A percentile compares a stretch with the other conserved stretches of the same genome.
Evolutionary conservation across 2,797 vertebrate genomes (phyloP).

Genomic region (Paratrypauchen microcephalus): DNA sequence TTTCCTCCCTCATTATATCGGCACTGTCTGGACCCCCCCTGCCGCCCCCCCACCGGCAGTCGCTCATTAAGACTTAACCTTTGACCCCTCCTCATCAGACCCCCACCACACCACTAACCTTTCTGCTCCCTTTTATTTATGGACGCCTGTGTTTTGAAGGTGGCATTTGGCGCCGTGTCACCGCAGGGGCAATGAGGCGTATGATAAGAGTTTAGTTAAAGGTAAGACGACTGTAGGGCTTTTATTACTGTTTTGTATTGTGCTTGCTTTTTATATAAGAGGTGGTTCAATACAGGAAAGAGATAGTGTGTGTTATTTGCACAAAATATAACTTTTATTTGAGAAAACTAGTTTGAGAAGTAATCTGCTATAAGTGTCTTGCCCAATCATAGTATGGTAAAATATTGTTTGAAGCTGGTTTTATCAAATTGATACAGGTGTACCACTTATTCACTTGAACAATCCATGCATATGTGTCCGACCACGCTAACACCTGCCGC

Average conservation of each 20-base stretch:
- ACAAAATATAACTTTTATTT: conserved; percentile 23
- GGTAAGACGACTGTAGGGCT: conserved; percentile 41
- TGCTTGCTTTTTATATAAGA: conserved; percentile 54
- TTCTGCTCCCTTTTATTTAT: conserved; percentile 45
- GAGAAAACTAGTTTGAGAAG: conserved; percentile 36
- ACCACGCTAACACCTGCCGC: too few relatives aligned
- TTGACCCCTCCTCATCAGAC: conserved; percentile 42
- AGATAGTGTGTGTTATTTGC: conserved; percentile 49
- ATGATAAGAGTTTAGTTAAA: conserved; percentile 62
- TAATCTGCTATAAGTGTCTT: conserved; percentile 13
- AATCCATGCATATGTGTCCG: too few relatives aligned
- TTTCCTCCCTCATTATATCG: neutral
- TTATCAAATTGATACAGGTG: too few relatives aligned
- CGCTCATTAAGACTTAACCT: conserved; percentile 46
- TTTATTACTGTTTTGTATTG: conserved; percentile 25
- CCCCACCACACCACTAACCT: conserved; percentile 53
- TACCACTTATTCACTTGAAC: too few relatives aligned
- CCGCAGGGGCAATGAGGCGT: conserved; percentile 50
- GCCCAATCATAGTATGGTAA: neutral
- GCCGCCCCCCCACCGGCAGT: conserved; percentile 24
- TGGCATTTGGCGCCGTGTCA: conserved; percentile 49
- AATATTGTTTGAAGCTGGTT: too few relatives aligned
- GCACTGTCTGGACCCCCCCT: conserved; percentile 2
- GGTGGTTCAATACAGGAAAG: conserved; percentile 42
- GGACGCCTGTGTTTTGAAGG: conserved; percentile 29